Conservation (phyloP, 1,140 invertebrate species). For the Theocolax elegans region DNA sequence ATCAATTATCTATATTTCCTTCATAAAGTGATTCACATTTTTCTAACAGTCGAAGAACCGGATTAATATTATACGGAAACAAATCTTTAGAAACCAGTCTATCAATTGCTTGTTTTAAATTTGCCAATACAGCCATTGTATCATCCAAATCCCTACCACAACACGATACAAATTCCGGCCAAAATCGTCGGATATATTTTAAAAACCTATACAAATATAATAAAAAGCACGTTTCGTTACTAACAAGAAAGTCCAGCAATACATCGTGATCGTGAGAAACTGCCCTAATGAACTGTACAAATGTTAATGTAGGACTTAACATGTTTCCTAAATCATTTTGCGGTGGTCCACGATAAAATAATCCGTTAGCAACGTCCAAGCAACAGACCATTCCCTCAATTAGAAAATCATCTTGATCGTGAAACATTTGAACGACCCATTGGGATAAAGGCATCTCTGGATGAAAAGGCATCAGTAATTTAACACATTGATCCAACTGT, state of each 20-base stretch:
- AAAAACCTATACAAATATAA: constrained; percentile 87
- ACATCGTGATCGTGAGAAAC: constrained; percentile 86
- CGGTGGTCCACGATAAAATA: constrained; percentile 82
- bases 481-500: constrained; percentile 85
- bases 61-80: constrained; percentile 91
- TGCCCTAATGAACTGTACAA: constrained; percentile 84
- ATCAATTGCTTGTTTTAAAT: constrained; percentile 82
- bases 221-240: constrained; percentile 91
- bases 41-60: constrained; percentile 84
- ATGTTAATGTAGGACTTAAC: constrained; percentile 84
- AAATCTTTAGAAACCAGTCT: constrained; percentile 83
- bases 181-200: constrained; percentile 86
- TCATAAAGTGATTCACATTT: constrained; percentile 89
- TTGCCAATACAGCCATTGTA: constrained; percentile 85
- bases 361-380: constrained; percentile 85
- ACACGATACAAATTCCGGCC: constrained; percentile 82
- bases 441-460: constrained; percentile 88
- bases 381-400: constrained; percentile 94
- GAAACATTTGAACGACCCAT: constrained; percentile 88
- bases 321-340: constrained; percentile 81
- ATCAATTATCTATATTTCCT: constrained; percentile 71
- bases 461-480: constrained; percentile 84
- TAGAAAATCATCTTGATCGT: constrained; percentile 90
- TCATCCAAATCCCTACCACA: constrained; percentile 83
- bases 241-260: constrained; percentile 86